Percentiles rank a stretch among this genome's conserved stretches.
Evolutionary conservation across 1,140 invertebrate species (phyloP).

Genomic region (Papilio polytes): DNA sequence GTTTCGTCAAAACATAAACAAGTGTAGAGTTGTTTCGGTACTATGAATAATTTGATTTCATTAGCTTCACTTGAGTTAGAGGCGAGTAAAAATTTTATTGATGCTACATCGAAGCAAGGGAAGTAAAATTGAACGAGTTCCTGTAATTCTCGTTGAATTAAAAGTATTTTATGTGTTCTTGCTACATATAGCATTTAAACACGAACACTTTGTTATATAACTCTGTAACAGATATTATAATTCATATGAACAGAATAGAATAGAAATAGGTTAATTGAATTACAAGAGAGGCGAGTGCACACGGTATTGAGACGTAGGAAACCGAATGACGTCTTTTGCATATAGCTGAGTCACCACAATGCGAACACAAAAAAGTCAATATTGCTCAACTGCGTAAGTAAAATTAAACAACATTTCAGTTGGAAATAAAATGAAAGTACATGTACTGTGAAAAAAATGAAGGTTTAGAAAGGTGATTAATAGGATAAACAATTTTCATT

Average conservation of each 20-base stretch:
- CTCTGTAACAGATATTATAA: not conserved
- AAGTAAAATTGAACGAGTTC: slow-evolving; percentile 22
- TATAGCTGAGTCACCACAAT: not conserved
- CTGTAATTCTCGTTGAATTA: slow-evolving; percentile 7
- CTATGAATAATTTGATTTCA: slow-evolving; percentile 39
- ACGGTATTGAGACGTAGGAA: slow-evolving; percentile 25
- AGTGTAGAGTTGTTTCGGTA: slow-evolving; percentile 1
- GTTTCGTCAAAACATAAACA: not conserved
- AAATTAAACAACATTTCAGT: not conserved
- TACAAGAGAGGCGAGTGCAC: slow-evolving; percentile 17
- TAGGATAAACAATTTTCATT: not conserved
- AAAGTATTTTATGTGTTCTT: not conserved
- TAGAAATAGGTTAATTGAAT: slow-evolving; percentile 38
- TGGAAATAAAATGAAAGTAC: not conserved
- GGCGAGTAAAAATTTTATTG: slow-evolving; percentile 35
- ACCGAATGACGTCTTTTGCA: slow-evolving; percentile 12
- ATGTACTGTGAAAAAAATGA: not conserved
- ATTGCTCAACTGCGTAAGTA: not conserved
- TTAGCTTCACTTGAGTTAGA: slow-evolving; percentile 20
- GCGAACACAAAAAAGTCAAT: not conserved
- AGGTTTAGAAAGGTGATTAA: not conserved
- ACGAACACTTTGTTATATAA: not conserved
- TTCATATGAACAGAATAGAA: slow-evolving; percentile 24
- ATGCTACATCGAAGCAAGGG: slow-evolving; percentile 12
- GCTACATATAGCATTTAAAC: not conserved